Conservation (phyloP, 92 coral and sea anemone genomes). For the Actinostola sp. region DNA sequence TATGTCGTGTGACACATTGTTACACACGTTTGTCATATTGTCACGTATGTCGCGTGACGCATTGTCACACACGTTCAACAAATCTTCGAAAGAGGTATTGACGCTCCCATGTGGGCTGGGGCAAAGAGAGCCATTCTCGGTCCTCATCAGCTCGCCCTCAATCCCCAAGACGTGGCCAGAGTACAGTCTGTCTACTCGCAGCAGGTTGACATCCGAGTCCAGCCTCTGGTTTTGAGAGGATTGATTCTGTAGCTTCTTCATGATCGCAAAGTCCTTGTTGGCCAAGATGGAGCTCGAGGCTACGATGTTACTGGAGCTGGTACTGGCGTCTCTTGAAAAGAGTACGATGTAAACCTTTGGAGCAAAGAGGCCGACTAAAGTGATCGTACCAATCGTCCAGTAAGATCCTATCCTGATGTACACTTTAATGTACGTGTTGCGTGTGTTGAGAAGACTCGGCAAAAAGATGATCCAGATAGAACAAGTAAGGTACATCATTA, state of each 20-base stretch:
- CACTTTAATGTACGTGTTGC: conserved; percentile 60
- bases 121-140: not conserved
- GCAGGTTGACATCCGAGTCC: not conserved
- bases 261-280: not conserved
- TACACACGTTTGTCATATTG: too few species aligned
- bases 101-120: not conserved
- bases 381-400: conserved; percentile 76
- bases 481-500: conserved; percentile 92
- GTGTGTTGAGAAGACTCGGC: conserved; percentile 78
- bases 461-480: conserved; percentile 89
- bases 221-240: conserved; percentile 15
- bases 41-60: not conserved
- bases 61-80: not conserved
- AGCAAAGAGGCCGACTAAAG: conserved; percentile 76
- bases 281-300: not conserved
- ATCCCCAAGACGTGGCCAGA: conserved; percentile 16
- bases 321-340: not conserved
- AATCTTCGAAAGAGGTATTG: not conserved
- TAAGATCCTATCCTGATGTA: conserved; percentile 64
- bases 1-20: too few species aligned
- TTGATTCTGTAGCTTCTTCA: not conserved
- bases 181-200: conserved; percentile 8
- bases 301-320: not conserved
- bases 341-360: conserved; percentile 67
- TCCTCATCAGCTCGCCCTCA: not conserved